Conservation (phyloP, 2,113 vertebrate species). For the Hiodon alosoides region DNA sequence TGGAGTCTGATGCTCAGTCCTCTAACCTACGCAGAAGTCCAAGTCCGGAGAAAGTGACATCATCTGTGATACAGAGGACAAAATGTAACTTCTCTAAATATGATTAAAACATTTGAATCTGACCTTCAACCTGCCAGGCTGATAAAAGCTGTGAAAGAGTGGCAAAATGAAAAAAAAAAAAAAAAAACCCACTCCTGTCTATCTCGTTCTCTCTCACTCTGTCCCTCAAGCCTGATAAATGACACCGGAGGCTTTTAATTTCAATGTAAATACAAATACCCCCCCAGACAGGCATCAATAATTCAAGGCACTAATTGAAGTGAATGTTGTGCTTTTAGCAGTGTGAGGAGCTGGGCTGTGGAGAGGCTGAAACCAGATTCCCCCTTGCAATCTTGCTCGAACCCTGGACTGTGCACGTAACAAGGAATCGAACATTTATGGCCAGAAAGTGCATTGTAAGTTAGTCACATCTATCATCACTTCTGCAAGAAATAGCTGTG, state of each 20-base stretch:
- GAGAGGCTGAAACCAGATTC: conserved; percentile 45
- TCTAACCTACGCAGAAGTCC: too few relatives aligned
- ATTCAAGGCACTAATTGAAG: conserved; percentile 67
- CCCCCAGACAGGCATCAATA: conserved; percentile 70
- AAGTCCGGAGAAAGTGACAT: too few relatives aligned
- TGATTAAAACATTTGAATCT: not conserved
- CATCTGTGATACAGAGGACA: not conserved
- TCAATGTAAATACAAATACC: conserved; percentile 71
- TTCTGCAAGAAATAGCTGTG: too few relatives aligned
- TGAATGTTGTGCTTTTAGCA: conserved; percentile 65
- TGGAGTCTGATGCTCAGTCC: too few relatives aligned
- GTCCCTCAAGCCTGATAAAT: conserved; percentile 50
- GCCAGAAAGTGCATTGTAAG: too few relatives aligned
- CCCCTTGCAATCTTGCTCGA: conserved; percentile 3
- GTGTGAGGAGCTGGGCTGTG: conserved; percentile 34
- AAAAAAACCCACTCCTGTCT: not conserved
- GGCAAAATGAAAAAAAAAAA: not conserved
- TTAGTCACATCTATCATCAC: too few relatives aligned
- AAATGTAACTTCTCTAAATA: not conserved
- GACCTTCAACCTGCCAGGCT: conserved; percentile 2
- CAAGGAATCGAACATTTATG: too few relatives aligned
- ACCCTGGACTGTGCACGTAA: not conserved
- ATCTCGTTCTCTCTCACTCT: conserved; percentile 10
- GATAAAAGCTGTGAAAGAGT: not conserved
- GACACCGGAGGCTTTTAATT: conserved; percentile 77